Evolutionary conservation across 2,797 vertebrate genomes (phyloP).

Genomic region (Ispidina picta): DNA sequence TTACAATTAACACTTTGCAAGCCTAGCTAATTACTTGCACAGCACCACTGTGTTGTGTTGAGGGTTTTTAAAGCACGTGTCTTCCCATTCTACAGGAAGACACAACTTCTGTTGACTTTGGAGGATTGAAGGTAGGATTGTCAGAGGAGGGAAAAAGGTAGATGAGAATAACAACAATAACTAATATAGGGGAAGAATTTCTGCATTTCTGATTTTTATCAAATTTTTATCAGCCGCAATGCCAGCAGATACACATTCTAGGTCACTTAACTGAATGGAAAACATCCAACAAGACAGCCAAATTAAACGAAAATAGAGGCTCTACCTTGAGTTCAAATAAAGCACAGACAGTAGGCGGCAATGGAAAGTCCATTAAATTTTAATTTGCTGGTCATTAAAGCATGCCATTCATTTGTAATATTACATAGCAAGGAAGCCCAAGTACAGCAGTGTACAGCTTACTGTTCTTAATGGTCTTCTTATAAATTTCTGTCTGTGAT

Average conservation of each 20-base stretch:
- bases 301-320: constrained; percentile 5
- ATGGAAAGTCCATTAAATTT: constrained; percentile 46
- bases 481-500: constrained; percentile 3
- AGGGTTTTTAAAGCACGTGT: not conserved
- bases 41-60: not conserved
- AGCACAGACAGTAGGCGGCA: not conserved
- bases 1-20: constrained; percentile 33
- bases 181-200: not conserved
- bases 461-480: constrained; percentile 21
- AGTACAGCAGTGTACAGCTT: constrained; percentile 2
- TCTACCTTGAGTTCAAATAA: constrained; percentile 28
- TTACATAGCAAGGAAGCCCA: not conserved
- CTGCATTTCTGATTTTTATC: not conserved
- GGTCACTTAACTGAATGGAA: not conserved
- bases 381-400: constrained; percentile 36
- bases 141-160: not conserved
- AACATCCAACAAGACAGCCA: not conserved
- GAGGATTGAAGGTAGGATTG: not conserved
- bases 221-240: not conserved
- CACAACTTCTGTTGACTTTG: not conserved
- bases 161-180: not conserved
- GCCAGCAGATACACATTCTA: not conserved
- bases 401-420: constrained; percentile 14
- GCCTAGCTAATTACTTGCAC: not conserved
- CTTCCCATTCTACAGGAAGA: not conserved